Evolutionary conservation across 2,797 vertebrate genomes (phyloP).

Genomic region (Selene dorsalis): DNA sequence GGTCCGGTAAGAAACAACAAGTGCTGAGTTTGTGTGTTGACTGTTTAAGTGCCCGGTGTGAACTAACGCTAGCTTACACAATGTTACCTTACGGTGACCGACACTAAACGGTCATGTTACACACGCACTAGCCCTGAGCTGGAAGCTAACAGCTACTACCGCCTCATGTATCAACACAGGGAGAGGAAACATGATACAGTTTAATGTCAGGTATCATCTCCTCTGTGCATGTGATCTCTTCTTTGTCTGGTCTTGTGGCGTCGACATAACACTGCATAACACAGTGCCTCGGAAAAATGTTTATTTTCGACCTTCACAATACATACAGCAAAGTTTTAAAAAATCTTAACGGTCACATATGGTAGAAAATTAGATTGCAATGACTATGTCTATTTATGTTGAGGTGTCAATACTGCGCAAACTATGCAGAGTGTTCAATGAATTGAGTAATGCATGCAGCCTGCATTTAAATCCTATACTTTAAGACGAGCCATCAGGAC

Average conservation of each 20-base stretch:
- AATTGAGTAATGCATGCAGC: background rate
- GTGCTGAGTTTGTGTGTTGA: background rate
- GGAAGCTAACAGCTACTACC: background rate
- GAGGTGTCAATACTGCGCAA: background rate
- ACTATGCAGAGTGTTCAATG: background rate
- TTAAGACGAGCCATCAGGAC: background rate
- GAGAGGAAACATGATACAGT: background rate
- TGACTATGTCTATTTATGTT: background rate
- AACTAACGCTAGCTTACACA: background rate
- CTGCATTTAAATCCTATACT: background rate
- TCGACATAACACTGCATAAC: too few relatives aligned
- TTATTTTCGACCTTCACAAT: background rate
- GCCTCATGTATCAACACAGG: background rate
- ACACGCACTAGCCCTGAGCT: too few relatives aligned
- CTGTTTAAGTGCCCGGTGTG: background rate
- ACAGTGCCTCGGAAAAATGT: too few relatives aligned
- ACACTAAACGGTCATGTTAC: background rate
- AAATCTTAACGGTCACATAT: background rate
- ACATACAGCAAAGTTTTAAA: too few relatives aligned
- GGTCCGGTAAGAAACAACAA: slow-evolving; percentile 77
- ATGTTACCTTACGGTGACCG: background rate
- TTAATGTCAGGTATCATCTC: background rate
- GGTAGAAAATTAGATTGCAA: background rate
- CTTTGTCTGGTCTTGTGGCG: background rate
- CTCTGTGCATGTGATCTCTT: background rate